Base-by-base conservation (phyloP, 2,113 vertebrate genomes). In the Xyrauchen texanus region DNA sequence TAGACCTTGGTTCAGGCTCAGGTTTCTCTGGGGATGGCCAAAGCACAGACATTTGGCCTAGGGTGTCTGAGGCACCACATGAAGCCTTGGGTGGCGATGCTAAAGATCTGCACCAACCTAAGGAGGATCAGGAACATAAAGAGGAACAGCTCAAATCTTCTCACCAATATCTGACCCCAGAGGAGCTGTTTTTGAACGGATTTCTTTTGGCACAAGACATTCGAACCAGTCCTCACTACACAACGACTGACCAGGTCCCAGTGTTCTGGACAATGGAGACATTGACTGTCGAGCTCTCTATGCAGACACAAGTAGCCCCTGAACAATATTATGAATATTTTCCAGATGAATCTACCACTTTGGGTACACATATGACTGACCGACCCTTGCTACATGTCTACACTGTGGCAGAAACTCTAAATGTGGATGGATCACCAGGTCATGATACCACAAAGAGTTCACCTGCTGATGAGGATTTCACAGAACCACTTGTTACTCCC, bases 1-100 rank as follows among this genome's bases (percentile, higher is more conserved):
- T 82, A 82, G 91, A 95, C 8, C 92, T 91, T 15, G 93, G 92
- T 2, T 96, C 96, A 82, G 95, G 95, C 75, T 97, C 95, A 79
- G 94, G 94, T 10, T 94, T 88, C 84, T 94, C 95, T 66, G 94
- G 94, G 84, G 91, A 93, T 65, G 88, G 88, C 44, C 80, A 78
- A 34, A 90, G 86, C 64, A 9, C 79, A 44, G 86, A 87, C 67
- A 77, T 83, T 73, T 92, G 91, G 93, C 89, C 91, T 12, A 91
- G 89, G 95, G 86, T 80, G 52, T 85, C 89, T 2, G 82, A 85
- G 66, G 89, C 82, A 10, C 57, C 89, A 66, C 87, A 82, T 83
- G 91, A 82, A 73, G 80, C 64, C 2, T 76, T 84, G 65, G 86
- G 87, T 3, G 73, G 78, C 44, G 53, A 81, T 68, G 85, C 85